Base-by-base conservation (phyloP, 2,113 vertebrate species). In the Plotosus lineatus region DNA sequence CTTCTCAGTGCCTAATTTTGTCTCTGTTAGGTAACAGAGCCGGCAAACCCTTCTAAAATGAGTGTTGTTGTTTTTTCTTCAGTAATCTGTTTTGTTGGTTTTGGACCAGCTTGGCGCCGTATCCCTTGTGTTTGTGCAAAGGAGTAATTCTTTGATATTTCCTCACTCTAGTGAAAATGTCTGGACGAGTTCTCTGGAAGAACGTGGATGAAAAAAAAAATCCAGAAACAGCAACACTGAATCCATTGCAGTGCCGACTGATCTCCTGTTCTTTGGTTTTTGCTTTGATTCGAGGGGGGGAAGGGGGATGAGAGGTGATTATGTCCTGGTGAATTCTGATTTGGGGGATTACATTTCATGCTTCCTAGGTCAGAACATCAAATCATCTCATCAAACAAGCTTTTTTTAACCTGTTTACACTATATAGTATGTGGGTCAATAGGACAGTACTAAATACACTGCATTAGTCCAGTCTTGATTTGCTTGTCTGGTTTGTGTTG, bases 361-460 rank as follows among this genome's bases (percentile, higher is more conserved):
- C 46, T 75, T 48, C 40, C 15, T 14, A 28, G n/a, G 66, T 46
- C 40, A 50, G 42, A 75, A 28, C 68, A 5, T 36, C 28, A 48
- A 31, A 40, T 74, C 33, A 53, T 51, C 65, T 51, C 33, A 53
- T 51, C 65, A 42, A 31, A 38, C 63, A 77, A 78, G 58, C 78
- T 48, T 65, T 15, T 15, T 78, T 83, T 63, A 61, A 61, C 44
- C 63, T 26, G 19, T 80, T 77, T 77, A 55, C 44, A n/a, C n/a
- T n/a, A n/a, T 55, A 9, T 28, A 66, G 65, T 63, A 75, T 80
- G 10, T 80, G 40, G 65, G 78, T 40, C 63, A 80, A 28, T 68
- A 50, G 60, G 53, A 66, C 58, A 65, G 63, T 55, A 46, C 46
- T 77, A 63, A 63, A 63, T 26, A 31, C 31, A 14, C n/a, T 23